Evolutionary conservation across 2,888 invertebrate genomes (phyloP).

Genomic region (Drosophila ustulata): DNA sequence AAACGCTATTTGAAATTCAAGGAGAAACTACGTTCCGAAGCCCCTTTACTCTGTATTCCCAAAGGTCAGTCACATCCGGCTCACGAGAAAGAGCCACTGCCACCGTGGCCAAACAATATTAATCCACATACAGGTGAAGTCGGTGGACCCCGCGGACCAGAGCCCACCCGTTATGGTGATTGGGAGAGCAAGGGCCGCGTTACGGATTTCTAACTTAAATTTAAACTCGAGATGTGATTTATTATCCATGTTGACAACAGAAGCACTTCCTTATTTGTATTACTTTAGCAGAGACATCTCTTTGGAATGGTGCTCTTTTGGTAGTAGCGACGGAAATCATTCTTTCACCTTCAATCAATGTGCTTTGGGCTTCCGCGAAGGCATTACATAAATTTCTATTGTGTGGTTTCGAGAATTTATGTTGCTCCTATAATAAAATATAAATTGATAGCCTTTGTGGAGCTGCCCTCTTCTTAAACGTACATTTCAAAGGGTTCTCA

Average conservation of each 20-base stretch:
- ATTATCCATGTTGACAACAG: conserved; percentile 62
- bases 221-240: conserved; percentile 53
- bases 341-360: conserved; percentile 33
- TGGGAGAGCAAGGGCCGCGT: conserved; percentile 99
- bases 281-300: conserved; percentile 31
- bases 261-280: conserved; percentile 66
- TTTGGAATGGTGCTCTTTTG: conserved; percentile 55
- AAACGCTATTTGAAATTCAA: conserved; percentile 88
- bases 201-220: conserved; percentile 91
- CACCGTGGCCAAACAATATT: conserved; percentile 92
- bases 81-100: conserved; percentile 92
- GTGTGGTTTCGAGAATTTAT: conserved; percentile 72
- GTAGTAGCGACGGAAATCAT: conserved; percentile 25
- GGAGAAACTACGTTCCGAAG: conserved; percentile 89
- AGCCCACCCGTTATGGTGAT: conserved; percentile 99
- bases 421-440: conserved; percentile 51
- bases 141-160: conserved; percentile 97
- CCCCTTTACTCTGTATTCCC: conserved; percentile 89
- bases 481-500: conserved; percentile 62
- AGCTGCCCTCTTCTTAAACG: not conserved
- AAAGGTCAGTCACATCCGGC: conserved; percentile 89
- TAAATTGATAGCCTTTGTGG: conserved; percentile 57
- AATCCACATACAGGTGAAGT: conserved; percentile 97
- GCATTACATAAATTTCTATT: conserved; percentile 75
- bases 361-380: conserved; percentile 63